Evolutionary conservation across 1,140 invertebrate species (phyloP).

Genomic region (Platyscapa corneri): DNA sequence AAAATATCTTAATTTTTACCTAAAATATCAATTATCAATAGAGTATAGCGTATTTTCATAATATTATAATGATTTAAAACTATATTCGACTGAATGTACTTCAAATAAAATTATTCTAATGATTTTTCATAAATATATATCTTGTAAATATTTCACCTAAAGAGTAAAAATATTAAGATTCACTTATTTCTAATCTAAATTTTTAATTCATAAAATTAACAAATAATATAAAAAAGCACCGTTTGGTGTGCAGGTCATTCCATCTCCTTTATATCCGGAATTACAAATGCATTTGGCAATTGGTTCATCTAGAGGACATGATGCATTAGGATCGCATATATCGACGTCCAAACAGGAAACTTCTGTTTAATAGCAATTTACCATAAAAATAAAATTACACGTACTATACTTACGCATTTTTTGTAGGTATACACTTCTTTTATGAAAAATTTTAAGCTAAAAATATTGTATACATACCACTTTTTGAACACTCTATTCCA

Average conservation of each 20-base stretch:
- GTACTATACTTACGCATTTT: slow-evolving; percentile 23
- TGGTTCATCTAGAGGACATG: slow-evolving; percentile 80
- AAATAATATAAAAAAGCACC: slow-evolving; percentile 67
- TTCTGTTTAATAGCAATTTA: slow-evolving; percentile 72
- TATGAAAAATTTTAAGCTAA: neutral
- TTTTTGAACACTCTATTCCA: slow-evolving; percentile 81
- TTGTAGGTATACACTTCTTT: neutral
- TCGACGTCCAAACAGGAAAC: slow-evolving; percentile 80
- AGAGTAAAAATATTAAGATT: too few species aligned
- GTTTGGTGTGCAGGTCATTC: slow-evolving; percentile 79
- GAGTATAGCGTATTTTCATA: too few species aligned
- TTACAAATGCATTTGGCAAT: slow-evolving; percentile 85
- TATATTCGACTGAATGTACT: too few species aligned
- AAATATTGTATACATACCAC: slow-evolving; percentile 61
- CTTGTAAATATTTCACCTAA: too few species aligned
- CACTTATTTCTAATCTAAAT: too few species aligned
- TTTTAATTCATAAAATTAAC: neutral
- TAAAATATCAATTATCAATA: too few species aligned
- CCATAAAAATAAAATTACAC: slow-evolving; percentile 43
- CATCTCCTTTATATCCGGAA: slow-evolving; percentile 86
- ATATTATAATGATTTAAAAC: too few species aligned
- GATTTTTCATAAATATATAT: too few species aligned
- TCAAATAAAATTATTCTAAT: too few species aligned
- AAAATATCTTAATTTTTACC: too few species aligned
- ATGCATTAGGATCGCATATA: slow-evolving; percentile 84